Evolutionary conservation across 1,140 invertebrate species (phyloP).

Genomic region (Anastrepha ludens): DNA sequence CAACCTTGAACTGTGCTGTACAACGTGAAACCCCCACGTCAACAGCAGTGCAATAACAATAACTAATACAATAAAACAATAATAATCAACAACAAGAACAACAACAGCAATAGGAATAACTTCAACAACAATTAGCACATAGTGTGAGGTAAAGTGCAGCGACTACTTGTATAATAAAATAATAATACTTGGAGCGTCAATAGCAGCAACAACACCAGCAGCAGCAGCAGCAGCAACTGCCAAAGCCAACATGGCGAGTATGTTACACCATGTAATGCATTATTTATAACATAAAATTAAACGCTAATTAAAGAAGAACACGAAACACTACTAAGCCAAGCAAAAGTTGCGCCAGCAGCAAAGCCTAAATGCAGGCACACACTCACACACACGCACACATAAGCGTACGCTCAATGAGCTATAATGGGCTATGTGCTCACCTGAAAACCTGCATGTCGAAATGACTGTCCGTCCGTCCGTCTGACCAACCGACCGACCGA

Average conservation of each 20-base stretch:
- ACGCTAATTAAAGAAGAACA: conserved; percentile 53
- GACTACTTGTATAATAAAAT: conserved; percentile 23
- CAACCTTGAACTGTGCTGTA: conserved; percentile 51
- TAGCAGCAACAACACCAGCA: neutral
- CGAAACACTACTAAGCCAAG: conserved; percentile 16
- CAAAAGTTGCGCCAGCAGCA: neutral
- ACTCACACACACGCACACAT: neutral
- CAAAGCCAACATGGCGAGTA: conserved; percentile 33
- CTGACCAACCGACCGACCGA: neutral
- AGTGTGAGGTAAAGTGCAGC: conserved; percentile 42
- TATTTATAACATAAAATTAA: conserved; percentile 55
- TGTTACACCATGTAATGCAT: conserved; percentile 52
- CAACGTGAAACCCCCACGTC: neutral
- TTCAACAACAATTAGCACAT: conserved; percentile 22
- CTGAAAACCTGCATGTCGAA: conserved; percentile 24
- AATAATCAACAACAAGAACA: neutral
- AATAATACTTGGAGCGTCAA: neutral
- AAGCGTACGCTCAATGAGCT: neutral
- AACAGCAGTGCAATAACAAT: neutral
- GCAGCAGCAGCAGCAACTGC: neutral
- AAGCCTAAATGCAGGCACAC: conserved; percentile 13
- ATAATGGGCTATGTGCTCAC: conserved; percentile 46
- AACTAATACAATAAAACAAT: neutral
- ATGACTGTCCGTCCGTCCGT: neutral
- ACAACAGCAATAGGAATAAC: neutral